Evolutionary conservation across 2,113 vertebrate genomes (phyloP).

Genomic region (Pipa parva): DNA sequence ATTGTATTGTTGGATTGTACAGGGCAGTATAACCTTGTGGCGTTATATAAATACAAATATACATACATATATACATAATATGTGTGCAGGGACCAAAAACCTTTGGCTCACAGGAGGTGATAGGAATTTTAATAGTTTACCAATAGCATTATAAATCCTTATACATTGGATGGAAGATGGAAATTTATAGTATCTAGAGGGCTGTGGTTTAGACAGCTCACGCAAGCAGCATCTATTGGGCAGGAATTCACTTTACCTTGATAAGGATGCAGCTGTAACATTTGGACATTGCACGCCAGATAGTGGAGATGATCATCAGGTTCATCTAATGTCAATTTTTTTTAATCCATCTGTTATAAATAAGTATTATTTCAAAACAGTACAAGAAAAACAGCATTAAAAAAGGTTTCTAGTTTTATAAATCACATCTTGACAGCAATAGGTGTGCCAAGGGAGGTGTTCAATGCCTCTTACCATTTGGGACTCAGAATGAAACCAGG

Average conservation of each 20-base stretch:
- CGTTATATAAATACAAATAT: too few relatives aligned
- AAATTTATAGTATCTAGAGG: too few relatives aligned
- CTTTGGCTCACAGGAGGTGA: too few relatives aligned
- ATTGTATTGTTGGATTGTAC: too few relatives aligned
- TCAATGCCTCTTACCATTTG: slow-evolving; percentile 19
- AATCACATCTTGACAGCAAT: slow-evolving; percentile 27
- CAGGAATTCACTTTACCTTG: background rate
- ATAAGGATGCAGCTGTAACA: background rate
- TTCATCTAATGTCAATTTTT: slow-evolving; percentile 6
- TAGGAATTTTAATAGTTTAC: too few relatives aligned
- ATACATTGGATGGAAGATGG: too few relatives aligned
- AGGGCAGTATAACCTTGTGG: too few relatives aligned
- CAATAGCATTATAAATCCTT: too few relatives aligned
- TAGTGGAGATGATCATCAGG: background rate
- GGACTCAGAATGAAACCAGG: slow-evolving; percentile 11
- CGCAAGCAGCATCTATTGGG: too few relatives aligned
- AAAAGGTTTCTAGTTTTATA: slow-evolving; percentile 21
- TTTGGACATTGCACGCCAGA: background rate
- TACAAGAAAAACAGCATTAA: background rate
- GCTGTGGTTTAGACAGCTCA: too few relatives aligned
- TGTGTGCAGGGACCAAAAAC: too few relatives aligned
- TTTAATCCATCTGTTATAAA: slow-evolving; percentile 29
- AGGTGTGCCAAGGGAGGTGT: slow-evolving; percentile 37
- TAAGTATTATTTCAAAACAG: slow-evolving; percentile 16
- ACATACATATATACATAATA: too few relatives aligned